Evolutionary conservation across 2,888 invertebrate species (phyloP).

Genomic region (Shargacucullia verbasci): DNA sequence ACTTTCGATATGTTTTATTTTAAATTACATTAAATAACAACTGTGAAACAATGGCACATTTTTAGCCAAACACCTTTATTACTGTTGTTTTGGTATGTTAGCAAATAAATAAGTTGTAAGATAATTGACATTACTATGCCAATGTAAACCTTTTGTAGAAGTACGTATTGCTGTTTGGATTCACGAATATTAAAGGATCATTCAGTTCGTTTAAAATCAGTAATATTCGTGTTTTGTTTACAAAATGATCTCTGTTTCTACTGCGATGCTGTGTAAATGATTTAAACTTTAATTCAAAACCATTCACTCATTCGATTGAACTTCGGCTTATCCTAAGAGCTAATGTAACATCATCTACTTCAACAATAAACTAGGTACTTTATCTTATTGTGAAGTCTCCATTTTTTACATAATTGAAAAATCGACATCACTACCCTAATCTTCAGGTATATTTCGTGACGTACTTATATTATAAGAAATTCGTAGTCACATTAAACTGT

Average conservation of each 20-base stretch:
- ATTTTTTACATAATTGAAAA: slow-evolving; percentile 77
- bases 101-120: slow-evolving; percentile 61
- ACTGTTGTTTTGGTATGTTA: slow-evolving; percentile 68
- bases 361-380: slow-evolving; percentile 76
- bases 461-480: slow-evolving; percentile 73
- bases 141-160: slow-evolving; percentile 22
- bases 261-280: slow-evolving; percentile 31
- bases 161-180: slow-evolving; percentile 14
- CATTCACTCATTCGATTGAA: slow-evolving; percentile 53
- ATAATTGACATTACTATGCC: slow-evolving; percentile 47
- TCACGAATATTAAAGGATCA: slow-evolving; percentile 32
- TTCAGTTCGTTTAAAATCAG: slow-evolving; percentile 31
- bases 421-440: slow-evolving; percentile 62
- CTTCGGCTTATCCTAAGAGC: slow-evolving; percentile 69
- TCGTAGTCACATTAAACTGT: slow-evolving; percentile 80
- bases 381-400: slow-evolving; percentile 75
- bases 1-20: slow-evolving; percentile 85
- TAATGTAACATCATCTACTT: slow-evolving; percentile 81
- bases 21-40: slow-evolving; percentile 84
- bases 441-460: slow-evolving; percentile 66
- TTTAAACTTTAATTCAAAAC: slow-evolving; percentile 44
- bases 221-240: slow-evolving; percentile 32
- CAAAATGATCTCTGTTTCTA: slow-evolving; percentile 27
- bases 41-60: slow-evolving; percentile 83
- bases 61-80: slow-evolving; percentile 72